Base-by-base conservation (phyloP, 2,113 vertebrate genomes). In the Nothoprocta pentlandii region DNA sequence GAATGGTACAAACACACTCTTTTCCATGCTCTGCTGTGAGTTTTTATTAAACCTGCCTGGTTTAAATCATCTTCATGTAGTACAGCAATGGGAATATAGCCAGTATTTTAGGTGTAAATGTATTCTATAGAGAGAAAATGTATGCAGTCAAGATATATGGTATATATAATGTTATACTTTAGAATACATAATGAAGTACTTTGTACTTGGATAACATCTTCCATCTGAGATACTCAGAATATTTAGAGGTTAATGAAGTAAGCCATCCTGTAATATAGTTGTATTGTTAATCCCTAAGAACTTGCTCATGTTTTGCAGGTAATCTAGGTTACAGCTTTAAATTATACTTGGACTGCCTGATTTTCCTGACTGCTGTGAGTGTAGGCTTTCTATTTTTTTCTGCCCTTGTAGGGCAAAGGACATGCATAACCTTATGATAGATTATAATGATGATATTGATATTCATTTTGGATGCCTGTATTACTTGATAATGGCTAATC, bases 1-100 rank as follows among this genome's bases (percentile, higher is more conserved):
- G 75, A 87, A 95, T 77, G 76, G 51, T 76, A 93, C 84, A 91
- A 77, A 69, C 93, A 92, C 77, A 49, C 64, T 59, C 74, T 84
- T 95, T 92, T 86, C 59, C 73, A 56, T 89, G 80, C 51, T 92
- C 79, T 96, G 78, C 87, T 92, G 67, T 93, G 70, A 96, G 75
- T 26, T 63, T 70, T 77, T 85, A 13, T 58, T 71, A 95, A 95
- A 44, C 46, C 61, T 95, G 78, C 53, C 79, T 95, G 59, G 73
- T 95, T 97, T 95, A 96, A 96, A 91, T 95, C 56, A 66, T 30
- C 36, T 85, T 78, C 54, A 53, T 86, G 49, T 77, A 93, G 87
- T 89, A 28, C 66, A 79, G 87, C 54, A 80, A 79, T 85, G 53
- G 54, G 34, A 53, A 53, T 58, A 36, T 44, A 86, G 67, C 22